Evolutionary conservation across 2,797 vertebrate species (phyloP).

Genomic region (Centroberyx gerrardi): DNA sequence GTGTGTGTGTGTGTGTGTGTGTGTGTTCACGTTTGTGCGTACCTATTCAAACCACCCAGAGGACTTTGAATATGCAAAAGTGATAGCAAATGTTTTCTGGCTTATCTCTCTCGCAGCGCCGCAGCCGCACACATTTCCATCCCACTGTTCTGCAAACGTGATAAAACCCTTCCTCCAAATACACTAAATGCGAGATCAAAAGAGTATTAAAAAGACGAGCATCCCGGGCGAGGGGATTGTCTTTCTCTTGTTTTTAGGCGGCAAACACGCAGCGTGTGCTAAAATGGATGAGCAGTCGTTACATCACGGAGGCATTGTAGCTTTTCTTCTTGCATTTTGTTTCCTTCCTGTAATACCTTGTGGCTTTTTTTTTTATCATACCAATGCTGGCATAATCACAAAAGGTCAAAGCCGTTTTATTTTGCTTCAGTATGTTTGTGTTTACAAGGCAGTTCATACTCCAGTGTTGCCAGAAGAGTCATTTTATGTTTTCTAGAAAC

Average conservation of each 20-base stretch:
- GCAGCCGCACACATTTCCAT: constrained; percentile 30
- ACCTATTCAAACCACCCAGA: constrained; percentile 55
- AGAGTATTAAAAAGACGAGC: constrained; percentile 36
- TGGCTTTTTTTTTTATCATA: constrained; percentile 24
- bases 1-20: constrained; percentile 3
- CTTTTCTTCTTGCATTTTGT: constrained; percentile 8
- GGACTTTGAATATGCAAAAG: constrained; percentile 75
- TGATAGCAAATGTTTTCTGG: constrained; percentile 57
- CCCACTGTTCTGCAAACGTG: constrained; percentile 33
- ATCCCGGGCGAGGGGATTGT: constrained; percentile 50
- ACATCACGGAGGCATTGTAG: constrained; percentile 24
- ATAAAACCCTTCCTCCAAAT: constrained; percentile 31
- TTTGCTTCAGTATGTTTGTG: background rate
- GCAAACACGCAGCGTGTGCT: constrained; percentile 13
- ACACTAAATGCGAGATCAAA: constrained; percentile 42
- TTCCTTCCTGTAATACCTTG: constrained; percentile 10
- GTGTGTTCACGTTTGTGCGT: constrained; percentile 25
- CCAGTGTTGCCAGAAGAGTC: background rate
- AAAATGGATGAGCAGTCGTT: constrained; percentile 33
- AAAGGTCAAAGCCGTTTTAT: constrained; percentile 23
- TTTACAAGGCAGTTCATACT: background rate
- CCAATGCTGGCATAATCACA: constrained; percentile 1
- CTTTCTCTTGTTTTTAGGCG: constrained; percentile 41
- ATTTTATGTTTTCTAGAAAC: no score
- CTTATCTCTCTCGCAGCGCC: constrained; percentile 58